These are phyloP conservation scores for Oncorhynchus mykiss DNA, from an alignment of 2,113 vertebrate species.

Conservation along the genomic window DNA sequence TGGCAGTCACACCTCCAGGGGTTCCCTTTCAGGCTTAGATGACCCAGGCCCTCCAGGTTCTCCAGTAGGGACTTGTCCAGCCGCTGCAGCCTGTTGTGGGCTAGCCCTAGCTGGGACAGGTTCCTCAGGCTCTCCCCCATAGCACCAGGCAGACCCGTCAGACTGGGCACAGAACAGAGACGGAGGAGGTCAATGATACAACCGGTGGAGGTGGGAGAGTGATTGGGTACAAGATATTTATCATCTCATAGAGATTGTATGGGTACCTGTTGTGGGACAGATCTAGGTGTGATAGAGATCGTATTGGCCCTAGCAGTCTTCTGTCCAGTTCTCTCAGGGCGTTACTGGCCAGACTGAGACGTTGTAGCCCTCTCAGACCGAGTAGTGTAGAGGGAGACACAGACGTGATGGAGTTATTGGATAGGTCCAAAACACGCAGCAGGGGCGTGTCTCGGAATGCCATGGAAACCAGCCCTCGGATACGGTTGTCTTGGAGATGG, in stretches of 20 bases:
- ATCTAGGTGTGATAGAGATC: constrained; percentile 84
- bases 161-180: constrained; percentile 42
- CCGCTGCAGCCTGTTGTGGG: constrained; percentile 84
- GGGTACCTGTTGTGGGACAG: constrained; percentile 85
- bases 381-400: constrained; percentile 82
- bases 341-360: constrained; percentile 87
- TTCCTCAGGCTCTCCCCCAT: constrained; percentile 83
- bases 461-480: constrained; percentile 81
- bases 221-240: not conserved
- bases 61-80: constrained; percentile 84
- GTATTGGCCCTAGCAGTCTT: constrained; percentile 80
- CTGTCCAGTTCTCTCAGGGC: constrained; percentile 85
- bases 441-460: constrained; percentile 80
- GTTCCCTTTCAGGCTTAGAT: constrained; percentile 84
- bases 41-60: constrained; percentile 80
- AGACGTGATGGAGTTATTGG: constrained; percentile 89
- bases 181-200: constrained; percentile 3
- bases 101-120: constrained; percentile 84
- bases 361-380: constrained; percentile 79
- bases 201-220: not conserved
- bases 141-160: constrained; percentile 79
- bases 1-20: constrained; percentile 94
- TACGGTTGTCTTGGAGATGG: constrained; percentile 87
- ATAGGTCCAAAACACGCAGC: constrained; percentile 85
- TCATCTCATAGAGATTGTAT: no score